A percentile compares a stretch with the other conserved stretches of the same genome.
Conservation (phyloP, 2,888 invertebrate species). For the Tenthredo livida region DNA sequence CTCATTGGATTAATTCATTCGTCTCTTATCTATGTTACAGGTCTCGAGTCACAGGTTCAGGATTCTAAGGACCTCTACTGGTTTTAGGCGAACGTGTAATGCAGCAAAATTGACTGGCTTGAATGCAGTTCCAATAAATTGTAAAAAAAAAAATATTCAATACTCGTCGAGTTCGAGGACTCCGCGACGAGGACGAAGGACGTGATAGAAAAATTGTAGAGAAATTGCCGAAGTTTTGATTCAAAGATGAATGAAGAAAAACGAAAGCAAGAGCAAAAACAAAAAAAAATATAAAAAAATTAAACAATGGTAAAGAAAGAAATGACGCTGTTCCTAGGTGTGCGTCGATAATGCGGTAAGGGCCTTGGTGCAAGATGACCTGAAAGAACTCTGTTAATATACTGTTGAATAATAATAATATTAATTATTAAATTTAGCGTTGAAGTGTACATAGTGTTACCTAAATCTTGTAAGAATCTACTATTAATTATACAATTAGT, state of each 20-base stretch:
- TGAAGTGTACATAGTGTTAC: constrained; percentile 73
- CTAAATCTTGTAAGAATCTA: constrained; percentile 72
- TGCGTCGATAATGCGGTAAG: background rate
- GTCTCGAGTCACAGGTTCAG: constrained; percentile 73
- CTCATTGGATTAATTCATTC: constrained; percentile 33
- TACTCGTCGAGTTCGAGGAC: background rate
- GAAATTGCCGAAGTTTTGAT: constrained; percentile 44
- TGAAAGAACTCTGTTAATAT: constrained; percentile 39
- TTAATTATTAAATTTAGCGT: constrained; percentile 54
- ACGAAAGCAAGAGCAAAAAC: constrained; percentile 18
- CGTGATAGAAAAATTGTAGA: constrained; percentile 52
- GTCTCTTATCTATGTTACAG: constrained; percentile 65
- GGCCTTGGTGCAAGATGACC: constrained; percentile 44
- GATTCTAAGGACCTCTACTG: constrained; percentile 74
- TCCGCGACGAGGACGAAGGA: constrained; percentile 12
- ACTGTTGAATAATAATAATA: constrained; percentile 51
- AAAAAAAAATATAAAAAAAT: constrained; percentile 42
- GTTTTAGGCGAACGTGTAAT: constrained; percentile 66
- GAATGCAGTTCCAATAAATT: background rate
- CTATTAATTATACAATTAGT: constrained; percentile 63
- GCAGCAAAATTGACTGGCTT: constrained; percentile 56
- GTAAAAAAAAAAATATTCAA: background rate
- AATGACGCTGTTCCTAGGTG: constrained; percentile 45
- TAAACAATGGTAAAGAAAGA: constrained; percentile 42
- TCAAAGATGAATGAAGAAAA: constrained; percentile 4